Conservation (phyloP, 1,140 invertebrate genomes). For the Drosophila miranda region DNA sequence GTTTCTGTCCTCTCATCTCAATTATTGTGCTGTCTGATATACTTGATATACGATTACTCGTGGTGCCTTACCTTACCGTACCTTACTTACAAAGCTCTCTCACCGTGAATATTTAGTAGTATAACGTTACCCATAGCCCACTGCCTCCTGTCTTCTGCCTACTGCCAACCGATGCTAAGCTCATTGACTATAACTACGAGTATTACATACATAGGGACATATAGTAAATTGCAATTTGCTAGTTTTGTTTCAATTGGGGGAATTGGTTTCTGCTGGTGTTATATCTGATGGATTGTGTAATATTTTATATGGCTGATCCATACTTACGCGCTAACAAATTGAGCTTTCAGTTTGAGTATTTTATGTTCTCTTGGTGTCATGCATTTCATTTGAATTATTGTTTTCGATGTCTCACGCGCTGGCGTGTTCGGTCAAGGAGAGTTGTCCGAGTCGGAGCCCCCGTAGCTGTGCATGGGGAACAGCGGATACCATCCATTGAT, state of each 20-base stretch:
- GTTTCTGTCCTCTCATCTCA: slow-evolving; percentile 19
- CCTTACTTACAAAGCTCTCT: slow-evolving; percentile 70
- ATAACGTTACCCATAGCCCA: slow-evolving; percentile 30
- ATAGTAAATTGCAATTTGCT: background rate
- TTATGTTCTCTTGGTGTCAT: slow-evolving; percentile 21
- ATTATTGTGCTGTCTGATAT: slow-evolving; percentile 69
- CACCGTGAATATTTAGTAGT: slow-evolving; percentile 35
- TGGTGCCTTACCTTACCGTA: slow-evolving; percentile 31
- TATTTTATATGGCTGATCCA: slow-evolving; percentile 24
- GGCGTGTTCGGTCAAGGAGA: slow-evolving; percentile 85
- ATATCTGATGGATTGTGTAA: slow-evolving; percentile 2
- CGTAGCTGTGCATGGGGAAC: slow-evolving; percentile 90
- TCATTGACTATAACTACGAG: slow-evolving; percentile 51
- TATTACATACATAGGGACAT: slow-evolving; percentile 25
- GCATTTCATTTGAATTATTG: slow-evolving; percentile 58
- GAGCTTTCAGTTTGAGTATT: slow-evolving; percentile 58
- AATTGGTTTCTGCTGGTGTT: background rate
- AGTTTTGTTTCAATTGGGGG: slow-evolving; percentile 1
- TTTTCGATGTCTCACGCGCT: slow-evolving; percentile 31
- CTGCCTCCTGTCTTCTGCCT: background rate
- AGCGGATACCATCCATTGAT: slow-evolving; percentile 95
- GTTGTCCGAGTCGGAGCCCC: slow-evolving; percentile 87
- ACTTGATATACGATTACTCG: background rate
- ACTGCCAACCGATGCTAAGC: slow-evolving; percentile 47
- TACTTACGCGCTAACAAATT: slow-evolving; percentile 74